Conservation (phyloP, 30 jellyfish, hydroid and myxozoan genomes). For the Nemopilema nomurai region DNA sequence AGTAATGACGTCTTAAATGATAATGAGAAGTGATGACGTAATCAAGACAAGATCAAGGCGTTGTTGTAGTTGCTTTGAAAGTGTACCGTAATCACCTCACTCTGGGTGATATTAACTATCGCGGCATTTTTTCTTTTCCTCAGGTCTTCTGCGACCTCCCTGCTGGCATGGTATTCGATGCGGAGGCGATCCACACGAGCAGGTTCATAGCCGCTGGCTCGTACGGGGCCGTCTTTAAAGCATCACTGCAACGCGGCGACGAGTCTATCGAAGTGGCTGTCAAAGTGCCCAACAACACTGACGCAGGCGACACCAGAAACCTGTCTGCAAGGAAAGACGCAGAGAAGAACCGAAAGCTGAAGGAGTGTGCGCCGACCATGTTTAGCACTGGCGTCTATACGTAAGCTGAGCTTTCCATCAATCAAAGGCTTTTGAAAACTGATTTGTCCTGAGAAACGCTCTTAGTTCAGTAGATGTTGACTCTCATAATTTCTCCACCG, state of each 20-base stretch:
- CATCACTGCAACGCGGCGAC: conserved; percentile 33
- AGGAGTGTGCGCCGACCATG: conserved; percentile 44
- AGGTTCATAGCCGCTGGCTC: conserved; percentile 91
- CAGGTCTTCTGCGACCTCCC: conserved; percentile 81
- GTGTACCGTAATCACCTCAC: too few relatives aligned
- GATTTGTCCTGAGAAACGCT: not conserved
- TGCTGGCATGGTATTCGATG: conserved; percentile 48
- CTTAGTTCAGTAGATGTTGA: not conserved
- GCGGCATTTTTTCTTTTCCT: not conserved
- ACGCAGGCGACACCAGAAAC: conserved; percentile 57
- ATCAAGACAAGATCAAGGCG: too few relatives aligned
- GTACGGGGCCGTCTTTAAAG: conserved; percentile 89
- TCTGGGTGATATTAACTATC: not conserved
- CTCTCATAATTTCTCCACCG: not conserved
- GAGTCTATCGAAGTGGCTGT: conserved; percentile 50
- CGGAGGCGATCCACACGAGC: conserved; percentile 36
- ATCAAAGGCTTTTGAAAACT: too few relatives aligned
- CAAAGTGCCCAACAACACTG: conserved; percentile 73
- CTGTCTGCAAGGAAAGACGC: conserved; percentile 50
- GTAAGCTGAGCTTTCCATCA: conserved; percentile 15
- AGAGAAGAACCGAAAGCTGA: conserved; percentile 44
- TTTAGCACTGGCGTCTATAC: conserved; percentile 52
- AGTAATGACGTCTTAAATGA: too few relatives aligned
- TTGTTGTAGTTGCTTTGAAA: too few relatives aligned
- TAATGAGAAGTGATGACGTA: too few relatives aligned